Conservation (phyloP, 2,113 vertebrate species). For the Brachypodius melanocephalos region DNA sequence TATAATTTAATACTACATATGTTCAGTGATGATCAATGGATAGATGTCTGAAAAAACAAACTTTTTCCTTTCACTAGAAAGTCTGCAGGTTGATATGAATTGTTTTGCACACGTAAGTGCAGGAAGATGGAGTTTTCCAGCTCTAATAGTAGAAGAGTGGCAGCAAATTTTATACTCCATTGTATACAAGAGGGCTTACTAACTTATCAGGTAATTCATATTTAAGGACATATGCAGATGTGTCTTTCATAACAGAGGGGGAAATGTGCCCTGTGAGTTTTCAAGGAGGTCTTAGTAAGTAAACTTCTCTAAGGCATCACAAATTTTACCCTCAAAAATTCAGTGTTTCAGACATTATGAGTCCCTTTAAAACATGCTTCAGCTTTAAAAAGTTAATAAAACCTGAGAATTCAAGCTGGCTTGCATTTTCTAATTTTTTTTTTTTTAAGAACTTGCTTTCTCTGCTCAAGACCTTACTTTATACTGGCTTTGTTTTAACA, state of each 20-base stretch:
- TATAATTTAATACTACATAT: background rate
- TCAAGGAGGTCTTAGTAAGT: background rate
- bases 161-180: background rate
- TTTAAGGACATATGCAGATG: background rate
- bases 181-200: background rate
- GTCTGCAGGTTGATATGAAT: background rate
- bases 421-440: background rate
- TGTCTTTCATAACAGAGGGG: background rate
- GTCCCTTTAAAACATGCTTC: background rate
- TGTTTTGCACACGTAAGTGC: accelerated
- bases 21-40: background rate
- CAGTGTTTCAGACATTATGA: background rate
- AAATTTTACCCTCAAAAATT: background rate
- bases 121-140: background rate
- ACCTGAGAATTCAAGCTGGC: background rate
- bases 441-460: background rate
- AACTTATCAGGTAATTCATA: background rate
- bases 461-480: background rate
- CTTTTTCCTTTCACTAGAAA: background rate
- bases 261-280: background rate
- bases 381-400: background rate
- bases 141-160: background rate
- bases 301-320: background rate
- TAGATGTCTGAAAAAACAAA: background rate
- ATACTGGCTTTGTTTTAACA: background rate